Conservation (phyloP, 2,113 vertebrate species). For the Prinia subflava region DNA sequence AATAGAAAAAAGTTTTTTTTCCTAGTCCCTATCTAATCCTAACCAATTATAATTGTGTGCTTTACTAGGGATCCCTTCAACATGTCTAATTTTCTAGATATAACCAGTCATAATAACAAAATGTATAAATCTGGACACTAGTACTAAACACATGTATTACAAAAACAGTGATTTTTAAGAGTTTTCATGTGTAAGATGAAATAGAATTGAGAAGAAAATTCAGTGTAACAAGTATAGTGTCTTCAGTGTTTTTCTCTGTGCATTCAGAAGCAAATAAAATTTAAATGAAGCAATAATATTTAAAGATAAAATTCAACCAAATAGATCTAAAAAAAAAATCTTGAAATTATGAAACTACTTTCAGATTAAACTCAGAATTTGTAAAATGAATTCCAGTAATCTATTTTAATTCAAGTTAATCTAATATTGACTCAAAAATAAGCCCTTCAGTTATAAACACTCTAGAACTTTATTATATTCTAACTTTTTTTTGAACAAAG, state of each 20-base stretch:
- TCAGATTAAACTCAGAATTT: background rate
- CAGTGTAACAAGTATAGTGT: background rate
- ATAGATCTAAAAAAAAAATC: background rate
- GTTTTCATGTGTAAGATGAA: background rate
- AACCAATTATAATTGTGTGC: background rate
- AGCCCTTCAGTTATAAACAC: background rate
- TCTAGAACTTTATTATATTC: background rate
- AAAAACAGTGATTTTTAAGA: background rate
- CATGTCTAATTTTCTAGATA: background rate
- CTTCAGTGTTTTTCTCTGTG: background rate
- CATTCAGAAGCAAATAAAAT: background rate
- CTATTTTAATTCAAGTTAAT: background rate
- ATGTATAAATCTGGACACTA: background rate
- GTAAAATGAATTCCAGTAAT: background rate
- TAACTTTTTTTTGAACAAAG: background rate
- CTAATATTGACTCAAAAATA: background rate
- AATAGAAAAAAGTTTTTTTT: accelerated
- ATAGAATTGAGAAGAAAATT: background rate
- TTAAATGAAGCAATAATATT: background rate
- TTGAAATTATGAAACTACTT: background rate
- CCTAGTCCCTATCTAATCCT: background rate
- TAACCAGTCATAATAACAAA: background rate
- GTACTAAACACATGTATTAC: background rate
- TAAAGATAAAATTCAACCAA: background rate
- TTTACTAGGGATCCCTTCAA: background rate